Percentiles rank a stretch among this genome's conserved stretches.
phyloP scores from a whole-genome alignment of 1,140 invertebrate species.

The Acromyrmex charruanus region DNA sequence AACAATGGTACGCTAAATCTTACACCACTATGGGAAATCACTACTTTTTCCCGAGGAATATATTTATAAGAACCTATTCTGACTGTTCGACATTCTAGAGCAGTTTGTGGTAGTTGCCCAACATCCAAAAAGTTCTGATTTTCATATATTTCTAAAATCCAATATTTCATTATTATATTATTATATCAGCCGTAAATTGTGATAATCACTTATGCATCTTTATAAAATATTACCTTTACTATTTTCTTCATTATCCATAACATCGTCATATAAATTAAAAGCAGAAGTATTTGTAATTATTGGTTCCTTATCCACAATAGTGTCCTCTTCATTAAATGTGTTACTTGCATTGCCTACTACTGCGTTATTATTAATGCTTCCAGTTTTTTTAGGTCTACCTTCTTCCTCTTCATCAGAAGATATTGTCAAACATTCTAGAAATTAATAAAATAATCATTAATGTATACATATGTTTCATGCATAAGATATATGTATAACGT shows the following conservation, averaged over 20 bases:
- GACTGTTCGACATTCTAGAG: slow-evolving; percentile 90
- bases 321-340: slow-evolving; percentile 75
- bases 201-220: not conserved
- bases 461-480: not conserved
- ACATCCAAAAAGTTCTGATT: slow-evolving; percentile 68
- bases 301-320: slow-evolving; percentile 86
- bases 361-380: slow-evolving; percentile 53
- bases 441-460: slow-evolving; percentile 48
- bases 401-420: slow-evolving; percentile 85
- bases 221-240: slow-evolving; percentile 60
- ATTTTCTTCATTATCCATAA: slow-evolving; percentile 67
- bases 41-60: slow-evolving; percentile 89
- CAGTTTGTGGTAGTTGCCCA: slow-evolving; percentile 79
- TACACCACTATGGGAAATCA: slow-evolving; percentile 89
- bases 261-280: slow-evolving; percentile 63
- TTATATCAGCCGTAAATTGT: not conserved
- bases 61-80: slow-evolving; percentile 93
- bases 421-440: slow-evolving; percentile 84
- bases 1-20: slow-evolving; percentile 90
- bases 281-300: slow-evolving; percentile 84
- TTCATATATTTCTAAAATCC: slow-evolving; percentile 77
- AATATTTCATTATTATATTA: slow-evolving; percentile 22
- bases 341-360: slow-evolving; percentile 51
- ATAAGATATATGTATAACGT: slow-evolving; percentile 8
- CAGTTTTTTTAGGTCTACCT: slow-evolving; percentile 61